A percentile compares a stretch with the other conserved stretches of the same genome.
Evolutionary conservation across 2,113 vertebrate genomes (phyloP).

Genomic region (Malurus cyaneus): DNA sequence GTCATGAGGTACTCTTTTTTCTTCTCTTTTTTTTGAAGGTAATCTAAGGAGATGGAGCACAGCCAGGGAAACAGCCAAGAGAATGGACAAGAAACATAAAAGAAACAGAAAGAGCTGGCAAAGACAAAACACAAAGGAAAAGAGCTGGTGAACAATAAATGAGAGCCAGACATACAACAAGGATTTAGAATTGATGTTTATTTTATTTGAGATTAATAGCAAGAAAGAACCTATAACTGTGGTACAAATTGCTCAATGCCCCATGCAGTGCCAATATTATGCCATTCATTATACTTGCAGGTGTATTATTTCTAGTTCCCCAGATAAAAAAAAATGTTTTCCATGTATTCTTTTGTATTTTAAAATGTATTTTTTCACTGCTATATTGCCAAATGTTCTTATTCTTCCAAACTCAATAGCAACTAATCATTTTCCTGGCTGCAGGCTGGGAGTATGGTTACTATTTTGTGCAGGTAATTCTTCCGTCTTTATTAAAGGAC

Average conservation of each 20-base stretch:
- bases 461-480: slow-evolving; percentile 31
- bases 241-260: slow-evolving; percentile 70
- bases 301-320: slow-evolving; percentile 80
- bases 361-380: slow-evolving; percentile 69
- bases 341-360: slow-evolving; percentile 72
- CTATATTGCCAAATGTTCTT: slow-evolving; percentile 57
- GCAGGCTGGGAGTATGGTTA: slow-evolving; percentile 40
- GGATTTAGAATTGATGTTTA: slow-evolving; percentile 64
- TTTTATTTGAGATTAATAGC: slow-evolving; percentile 76
- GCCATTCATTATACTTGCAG: slow-evolving; percentile 76
- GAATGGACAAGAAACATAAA: slow-evolving; percentile 29
- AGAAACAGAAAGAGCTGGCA: slow-evolving; percentile 53
- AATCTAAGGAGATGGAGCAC: slow-evolving; percentile 2
- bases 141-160: slow-evolving; percentile 60
- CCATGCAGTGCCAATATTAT: slow-evolving; percentile 71
- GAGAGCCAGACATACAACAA: slow-evolving; percentile 63
- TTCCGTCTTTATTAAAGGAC: slow-evolving; percentile 49
- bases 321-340: slow-evolving; percentile 68
- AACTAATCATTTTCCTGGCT: slow-evolving; percentile 71
- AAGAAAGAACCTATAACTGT: slow-evolving; percentile 66
- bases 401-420: slow-evolving; percentile 71
- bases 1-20: neutral
- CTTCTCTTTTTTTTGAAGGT: neutral
- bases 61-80: slow-evolving; percentile 14
- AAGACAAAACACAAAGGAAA: slow-evolving; percentile 52